A percentile compares a stretch with the other conserved stretches of the same genome.
Evolutionary conservation across 2,113 vertebrate genomes (phyloP).

Genomic region (Cavia aperea): DNA sequence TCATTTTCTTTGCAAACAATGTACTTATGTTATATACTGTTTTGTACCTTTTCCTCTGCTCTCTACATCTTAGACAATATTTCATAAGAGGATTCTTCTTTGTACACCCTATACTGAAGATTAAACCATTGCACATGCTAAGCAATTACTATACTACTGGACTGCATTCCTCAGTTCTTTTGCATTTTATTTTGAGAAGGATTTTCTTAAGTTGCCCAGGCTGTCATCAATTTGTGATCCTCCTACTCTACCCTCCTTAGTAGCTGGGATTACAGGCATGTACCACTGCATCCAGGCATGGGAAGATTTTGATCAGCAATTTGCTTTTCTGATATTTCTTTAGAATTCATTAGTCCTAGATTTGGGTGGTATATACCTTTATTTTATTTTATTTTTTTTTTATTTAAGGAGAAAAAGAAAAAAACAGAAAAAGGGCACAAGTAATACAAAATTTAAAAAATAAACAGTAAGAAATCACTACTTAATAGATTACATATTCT

Average conservation of each 20-base stretch:
- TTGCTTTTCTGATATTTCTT: conserved; percentile 45
- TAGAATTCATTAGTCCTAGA: not conserved
- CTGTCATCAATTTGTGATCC: not conserved
- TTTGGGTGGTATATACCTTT: not conserved
- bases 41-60: not conserved
- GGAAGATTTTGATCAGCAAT: not conserved
- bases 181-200: not conserved
- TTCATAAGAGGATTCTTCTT: not conserved
- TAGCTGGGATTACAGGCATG: not conserved
- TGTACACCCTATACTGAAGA: not conserved
- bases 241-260: not conserved
- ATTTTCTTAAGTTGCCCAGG: not conserved
- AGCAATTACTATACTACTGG: not conserved
- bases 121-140: not conserved
- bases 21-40: not conserved
- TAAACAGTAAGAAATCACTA: too few relatives aligned
- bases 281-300: not conserved
- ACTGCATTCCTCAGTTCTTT: not conserved
- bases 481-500: too few relatives aligned
- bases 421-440: too few relatives aligned
- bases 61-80: not conserved
- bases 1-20: conserved; percentile 37
- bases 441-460: too few relatives aligned
- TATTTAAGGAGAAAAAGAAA: too few relatives aligned
- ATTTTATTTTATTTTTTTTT: too few relatives aligned